These are phyloP conservation scores for Vanessa atalanta DNA, from an alignment of 1,140 invertebrate genomes.

Conservation along the genomic window DNA sequence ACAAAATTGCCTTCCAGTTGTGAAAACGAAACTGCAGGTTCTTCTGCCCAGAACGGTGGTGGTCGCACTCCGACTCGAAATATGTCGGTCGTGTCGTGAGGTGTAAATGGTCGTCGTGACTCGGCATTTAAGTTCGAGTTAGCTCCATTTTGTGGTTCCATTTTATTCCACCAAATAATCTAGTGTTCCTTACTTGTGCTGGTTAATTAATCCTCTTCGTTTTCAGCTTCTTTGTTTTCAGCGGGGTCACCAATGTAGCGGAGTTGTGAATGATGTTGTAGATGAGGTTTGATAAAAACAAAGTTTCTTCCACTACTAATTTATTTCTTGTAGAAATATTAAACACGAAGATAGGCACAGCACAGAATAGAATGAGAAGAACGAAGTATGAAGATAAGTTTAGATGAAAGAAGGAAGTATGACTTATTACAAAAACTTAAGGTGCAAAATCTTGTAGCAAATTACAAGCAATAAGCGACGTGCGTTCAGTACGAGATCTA, in stretches of 20 bases:
- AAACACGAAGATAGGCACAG: background rate
- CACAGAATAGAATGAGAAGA: constrained; percentile 11
- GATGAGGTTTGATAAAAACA: constrained; percentile 17
- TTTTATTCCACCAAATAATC: constrained; percentile 24
- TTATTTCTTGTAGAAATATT: constrained; percentile 24
- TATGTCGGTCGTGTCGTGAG: constrained; percentile 18
- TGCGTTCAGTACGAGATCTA: constrained; percentile 14
- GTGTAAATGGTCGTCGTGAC: constrained; percentile 12
- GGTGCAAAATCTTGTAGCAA: constrained; percentile 15
- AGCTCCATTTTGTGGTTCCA: constrained; percentile 23
- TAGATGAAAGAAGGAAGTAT: constrained; percentile 21
- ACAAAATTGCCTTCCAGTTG: constrained; percentile 16
- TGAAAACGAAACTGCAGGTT: constrained; percentile 12
- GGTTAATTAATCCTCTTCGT: constrained; percentile 7
- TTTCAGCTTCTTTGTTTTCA: constrained; percentile 19
- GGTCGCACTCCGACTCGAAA: constrained; percentile 15
- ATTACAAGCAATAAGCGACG: constrained; percentile 20
- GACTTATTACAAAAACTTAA: constrained; percentile 18
- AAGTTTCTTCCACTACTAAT: constrained; percentile 24
- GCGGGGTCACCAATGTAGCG: constrained; percentile 19
- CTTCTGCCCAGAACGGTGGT: constrained; percentile 17
- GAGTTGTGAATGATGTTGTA: background rate
- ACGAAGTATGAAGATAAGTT: constrained; percentile 18
- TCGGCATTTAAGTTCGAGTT: constrained; percentile 13
- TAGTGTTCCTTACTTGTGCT: constrained; percentile 18